Percentiles rank a stretch among this genome's conserved stretches.
Evolutionary conservation across 2,113 vertebrate species (phyloP).

Genomic region (Ia io): DNA sequence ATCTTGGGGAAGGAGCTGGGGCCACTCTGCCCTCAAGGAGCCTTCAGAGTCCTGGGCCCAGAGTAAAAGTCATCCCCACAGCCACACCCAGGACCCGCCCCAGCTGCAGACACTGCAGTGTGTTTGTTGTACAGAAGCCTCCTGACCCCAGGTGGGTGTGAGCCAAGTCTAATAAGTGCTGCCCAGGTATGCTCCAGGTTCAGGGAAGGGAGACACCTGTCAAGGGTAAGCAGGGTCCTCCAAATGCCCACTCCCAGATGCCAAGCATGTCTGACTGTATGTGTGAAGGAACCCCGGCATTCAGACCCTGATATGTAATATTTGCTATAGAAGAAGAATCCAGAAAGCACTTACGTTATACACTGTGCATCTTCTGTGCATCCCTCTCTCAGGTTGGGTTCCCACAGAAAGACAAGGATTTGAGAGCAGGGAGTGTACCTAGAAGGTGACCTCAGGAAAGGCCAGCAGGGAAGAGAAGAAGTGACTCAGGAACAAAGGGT

Average conservation of each 20-base stretch:
- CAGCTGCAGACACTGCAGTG: not conserved
- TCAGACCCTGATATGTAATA: not conserved
- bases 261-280: not conserved
- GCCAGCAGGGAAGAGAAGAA: too few relatives aligned
- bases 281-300: not conserved
- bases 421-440: not conserved
- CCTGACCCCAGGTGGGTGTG: not conserved
- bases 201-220: not conserved
- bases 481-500: not conserved
- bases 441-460: not conserved
- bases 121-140: not conserved
- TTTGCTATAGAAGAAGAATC: not conserved
- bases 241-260: not conserved
- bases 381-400: not conserved
- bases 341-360: not conserved
- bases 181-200: fast-evolving
- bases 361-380: not conserved
- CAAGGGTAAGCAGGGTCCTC: not conserved
- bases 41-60: not conserved
- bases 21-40: not conserved
- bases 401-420: not conserved
- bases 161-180: not conserved
- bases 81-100: not conserved
- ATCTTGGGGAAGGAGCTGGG: not conserved
- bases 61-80: not conserved